These are phyloP conservation scores for Phengaris arion DNA, from an alignment of 2,888 invertebrate genomes.

Conservation along the genomic window DNA sequence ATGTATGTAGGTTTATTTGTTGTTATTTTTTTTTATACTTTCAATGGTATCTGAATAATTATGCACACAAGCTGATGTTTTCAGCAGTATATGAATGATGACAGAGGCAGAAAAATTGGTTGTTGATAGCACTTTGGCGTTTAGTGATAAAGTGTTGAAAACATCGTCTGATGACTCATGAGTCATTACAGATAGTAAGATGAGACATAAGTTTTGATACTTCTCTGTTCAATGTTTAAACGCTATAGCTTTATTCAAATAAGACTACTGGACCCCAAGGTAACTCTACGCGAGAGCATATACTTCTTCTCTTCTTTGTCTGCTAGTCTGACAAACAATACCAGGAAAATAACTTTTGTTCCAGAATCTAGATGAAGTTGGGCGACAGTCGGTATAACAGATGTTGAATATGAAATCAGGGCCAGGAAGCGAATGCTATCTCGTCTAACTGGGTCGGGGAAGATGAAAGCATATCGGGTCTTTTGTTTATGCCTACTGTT, in stretches of 20 bases:
- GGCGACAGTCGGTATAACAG: background rate
- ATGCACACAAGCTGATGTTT: background rate
- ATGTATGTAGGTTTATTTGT: background rate
- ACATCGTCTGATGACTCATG: background rate
- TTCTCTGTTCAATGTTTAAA: background rate
- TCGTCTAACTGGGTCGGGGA: background rate
- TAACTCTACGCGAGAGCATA: no score
- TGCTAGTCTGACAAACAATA: no score
- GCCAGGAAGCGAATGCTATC: background rate
- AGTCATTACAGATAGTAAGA: background rate
- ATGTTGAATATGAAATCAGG: background rate
- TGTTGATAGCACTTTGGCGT: background rate
- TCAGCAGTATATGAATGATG: background rate
- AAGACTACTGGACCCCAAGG: no score
- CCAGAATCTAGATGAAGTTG: no score
- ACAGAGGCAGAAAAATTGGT: no score
- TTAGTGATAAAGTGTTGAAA: background rate
- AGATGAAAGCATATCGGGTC: slow-evolving; percentile 14
- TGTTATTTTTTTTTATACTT: background rate
- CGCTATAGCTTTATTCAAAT: no score
- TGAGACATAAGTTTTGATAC: background rate
- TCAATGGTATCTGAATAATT: background rate
- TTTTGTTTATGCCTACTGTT: slow-evolving; percentile 4
- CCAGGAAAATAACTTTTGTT: no score
- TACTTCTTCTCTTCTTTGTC: no score